Percentiles rank a stretch among this genome's conserved stretches.
These are phyloP conservation scores for Mastomys coucha DNA, from an alignment of 2,113 vertebrate species.

Conservation along the genomic window DNA sequence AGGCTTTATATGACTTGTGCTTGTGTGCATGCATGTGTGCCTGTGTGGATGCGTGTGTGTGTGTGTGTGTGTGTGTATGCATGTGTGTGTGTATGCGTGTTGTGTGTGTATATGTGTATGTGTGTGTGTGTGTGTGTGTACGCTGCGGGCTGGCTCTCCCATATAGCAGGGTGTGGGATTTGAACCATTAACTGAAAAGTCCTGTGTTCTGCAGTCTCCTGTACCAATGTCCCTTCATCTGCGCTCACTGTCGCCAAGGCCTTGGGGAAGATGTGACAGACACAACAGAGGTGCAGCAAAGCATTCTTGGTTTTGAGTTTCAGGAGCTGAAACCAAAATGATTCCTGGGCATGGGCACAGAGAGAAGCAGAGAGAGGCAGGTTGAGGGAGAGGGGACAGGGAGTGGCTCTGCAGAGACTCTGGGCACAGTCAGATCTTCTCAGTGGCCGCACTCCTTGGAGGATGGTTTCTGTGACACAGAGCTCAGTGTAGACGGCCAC, in stretches of 20 bases:
- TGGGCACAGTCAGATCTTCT: not conserved
- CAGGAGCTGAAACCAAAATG: not conserved
- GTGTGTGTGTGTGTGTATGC: not conserved
- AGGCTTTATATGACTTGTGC: not conserved
- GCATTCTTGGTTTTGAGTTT: slow-evolving; percentile 18
- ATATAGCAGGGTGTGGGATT: not conserved
- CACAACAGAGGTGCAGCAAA: not conserved
- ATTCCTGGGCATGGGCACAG: not conserved
- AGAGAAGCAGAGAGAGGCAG: not conserved
- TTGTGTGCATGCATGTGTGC: not conserved
- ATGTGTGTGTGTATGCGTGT: not conserved
- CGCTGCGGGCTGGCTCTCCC: not conserved
- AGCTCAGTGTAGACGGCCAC: not conserved
- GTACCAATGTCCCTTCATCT: not conserved
- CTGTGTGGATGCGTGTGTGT: not conserved
- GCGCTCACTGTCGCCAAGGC: not conserved
- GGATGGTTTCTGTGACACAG: not conserved
- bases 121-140: accelerated
- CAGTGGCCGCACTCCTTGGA: too few relatives aligned
- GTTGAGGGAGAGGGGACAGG: not conserved
- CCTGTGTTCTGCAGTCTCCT: not conserved
- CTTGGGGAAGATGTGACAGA: not conserved
- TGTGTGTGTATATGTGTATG: not conserved
- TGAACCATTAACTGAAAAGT: not conserved
- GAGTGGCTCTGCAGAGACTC: not conserved